Conservation (phyloP, 2,113 vertebrate genomes). For the Beaufortia kweichowensis region DNA sequence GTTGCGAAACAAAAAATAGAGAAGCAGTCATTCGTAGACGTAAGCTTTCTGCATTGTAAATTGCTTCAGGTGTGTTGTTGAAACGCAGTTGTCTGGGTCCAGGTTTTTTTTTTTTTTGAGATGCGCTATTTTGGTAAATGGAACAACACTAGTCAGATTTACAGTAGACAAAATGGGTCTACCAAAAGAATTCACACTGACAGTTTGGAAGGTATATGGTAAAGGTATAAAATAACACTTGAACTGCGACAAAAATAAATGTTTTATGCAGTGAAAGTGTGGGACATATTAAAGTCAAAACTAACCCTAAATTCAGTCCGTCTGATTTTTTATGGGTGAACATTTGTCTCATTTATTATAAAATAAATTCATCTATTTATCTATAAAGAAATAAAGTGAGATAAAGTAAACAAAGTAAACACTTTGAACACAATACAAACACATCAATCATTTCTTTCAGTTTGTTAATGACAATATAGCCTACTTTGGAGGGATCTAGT, state of each 20-base stretch:
- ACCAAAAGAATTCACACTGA: background rate
- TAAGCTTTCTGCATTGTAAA: constrained; percentile 2
- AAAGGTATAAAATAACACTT: background rate
- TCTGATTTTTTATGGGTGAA: too few species aligned
- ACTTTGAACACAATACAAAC: too few species aligned
- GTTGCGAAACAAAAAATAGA: constrained; percentile 15
- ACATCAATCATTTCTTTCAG: too few species aligned
- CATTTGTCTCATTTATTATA: too few species aligned
- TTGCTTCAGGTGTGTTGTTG: background rate
- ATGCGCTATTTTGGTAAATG: background rate
- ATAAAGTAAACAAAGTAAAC: too few species aligned
- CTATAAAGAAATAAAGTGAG: too few species aligned
- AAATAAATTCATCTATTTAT: too few species aligned
- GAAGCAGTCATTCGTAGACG: background rate
- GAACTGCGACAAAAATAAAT: background rate
- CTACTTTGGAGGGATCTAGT: constrained; percentile 23
- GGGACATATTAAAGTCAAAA: background rate
- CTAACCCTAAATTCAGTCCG: too few species aligned
- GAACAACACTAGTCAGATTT: background rate
- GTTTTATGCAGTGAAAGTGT: background rate
- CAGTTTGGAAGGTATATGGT: background rate
- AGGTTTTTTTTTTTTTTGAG: constrained; percentile 10
- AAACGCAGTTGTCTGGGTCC: background rate
- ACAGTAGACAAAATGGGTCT: background rate
- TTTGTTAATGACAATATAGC: too few species aligned